Evolutionary conservation across 2,113 vertebrate genomes (phyloP).

Genomic region (Arenaria interpres): DNA sequence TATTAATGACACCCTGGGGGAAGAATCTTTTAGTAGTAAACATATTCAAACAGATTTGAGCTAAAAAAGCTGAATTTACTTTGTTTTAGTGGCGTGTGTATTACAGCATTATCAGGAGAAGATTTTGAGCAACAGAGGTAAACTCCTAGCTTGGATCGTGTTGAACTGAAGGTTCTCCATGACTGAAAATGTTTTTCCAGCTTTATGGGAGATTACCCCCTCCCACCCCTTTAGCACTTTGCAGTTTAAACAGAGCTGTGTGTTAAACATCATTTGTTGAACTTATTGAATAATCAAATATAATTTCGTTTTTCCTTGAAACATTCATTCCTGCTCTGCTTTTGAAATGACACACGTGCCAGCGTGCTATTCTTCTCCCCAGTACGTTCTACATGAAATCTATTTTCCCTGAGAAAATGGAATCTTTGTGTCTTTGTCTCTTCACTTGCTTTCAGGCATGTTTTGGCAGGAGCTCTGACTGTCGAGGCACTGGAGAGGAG

Average conservation of each 20-base stretch:
- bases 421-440: slow-evolving; percentile 92
- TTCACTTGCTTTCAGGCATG: slow-evolving; percentile 79
- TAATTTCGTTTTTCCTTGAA: slow-evolving; percentile 51
- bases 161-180: slow-evolving; percentile 8
- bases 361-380: slow-evolving; percentile 46
- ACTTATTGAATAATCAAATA: slow-evolving; percentile 32
- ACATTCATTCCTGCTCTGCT: background rate
- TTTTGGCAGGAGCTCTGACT: slow-evolving; percentile 82
- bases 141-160: background rate
- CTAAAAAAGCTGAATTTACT: slow-evolving; percentile 1
- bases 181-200: slow-evolving; percentile 19
- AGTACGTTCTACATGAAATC: slow-evolving; percentile 64
- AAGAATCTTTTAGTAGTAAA: slow-evolving; percentile 53
- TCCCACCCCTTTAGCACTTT: background rate
- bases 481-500: slow-evolving; percentile 68
- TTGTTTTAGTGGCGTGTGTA: background rate
- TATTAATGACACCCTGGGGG: slow-evolving; percentile 53
- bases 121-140: background rate
- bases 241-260: slow-evolving; percentile 21
- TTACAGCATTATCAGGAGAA: background rate
- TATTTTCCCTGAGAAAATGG: slow-evolving; percentile 72
- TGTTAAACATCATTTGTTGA: slow-evolving; percentile 49
- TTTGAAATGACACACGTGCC: slow-evolving; percentile 32
- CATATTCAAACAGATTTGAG: slow-evolving; percentile 11
- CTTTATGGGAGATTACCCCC: slow-evolving; percentile 12